Percentiles rank a stretch among this genome's conserved stretches.
Conservation (phyloP, 2,113 vertebrate species). For the Chionodraco myersi region DNA sequence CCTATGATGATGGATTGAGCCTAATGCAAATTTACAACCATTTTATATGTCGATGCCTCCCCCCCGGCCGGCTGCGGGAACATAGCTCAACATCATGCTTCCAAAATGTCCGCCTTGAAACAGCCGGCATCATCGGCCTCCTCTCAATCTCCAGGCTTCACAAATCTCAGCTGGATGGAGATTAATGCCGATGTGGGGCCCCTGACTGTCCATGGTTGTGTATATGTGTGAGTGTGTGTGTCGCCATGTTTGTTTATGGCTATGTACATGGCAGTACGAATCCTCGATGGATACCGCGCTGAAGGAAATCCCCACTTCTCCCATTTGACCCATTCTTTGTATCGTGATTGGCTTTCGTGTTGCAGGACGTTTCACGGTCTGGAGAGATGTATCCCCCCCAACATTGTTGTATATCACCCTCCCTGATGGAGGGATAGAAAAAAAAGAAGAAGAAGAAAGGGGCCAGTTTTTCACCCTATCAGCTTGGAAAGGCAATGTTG, state of each 20-base stretch:
- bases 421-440: constrained; percentile 66
- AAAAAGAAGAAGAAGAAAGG: constrained; percentile 70
- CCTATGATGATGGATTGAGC: constrained; percentile 98
- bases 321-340: constrained; percentile 51
- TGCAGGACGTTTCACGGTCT: constrained; percentile 39
- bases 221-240: constrained; percentile 24
- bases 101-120: constrained; percentile 90
- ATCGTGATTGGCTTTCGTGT: constrained; percentile 47
- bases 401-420: constrained; percentile 76
- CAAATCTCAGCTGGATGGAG: constrained; percentile 83
- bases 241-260: constrained; percentile 18
- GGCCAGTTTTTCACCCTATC: constrained; percentile 85
- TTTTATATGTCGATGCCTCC: constrained; percentile 96
- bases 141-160: constrained; percentile 82
- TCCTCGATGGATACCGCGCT: neutral
- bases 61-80: constrained; percentile 86
- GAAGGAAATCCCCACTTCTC: constrained; percentile 25
- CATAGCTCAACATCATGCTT: constrained; percentile 98
- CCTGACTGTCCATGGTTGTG: constrained; percentile 55
- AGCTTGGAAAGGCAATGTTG: constrained; percentile 87
- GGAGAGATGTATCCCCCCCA: constrained; percentile 66
- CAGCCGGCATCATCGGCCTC: constrained; percentile 82
- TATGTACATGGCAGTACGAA: neutral
- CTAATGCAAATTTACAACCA: constrained; percentile 99
- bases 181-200: constrained; percentile 72